Base-by-base conservation (phyloP, 2,888 invertebrate species). In the Malthinus seriepunctatus region DNA sequence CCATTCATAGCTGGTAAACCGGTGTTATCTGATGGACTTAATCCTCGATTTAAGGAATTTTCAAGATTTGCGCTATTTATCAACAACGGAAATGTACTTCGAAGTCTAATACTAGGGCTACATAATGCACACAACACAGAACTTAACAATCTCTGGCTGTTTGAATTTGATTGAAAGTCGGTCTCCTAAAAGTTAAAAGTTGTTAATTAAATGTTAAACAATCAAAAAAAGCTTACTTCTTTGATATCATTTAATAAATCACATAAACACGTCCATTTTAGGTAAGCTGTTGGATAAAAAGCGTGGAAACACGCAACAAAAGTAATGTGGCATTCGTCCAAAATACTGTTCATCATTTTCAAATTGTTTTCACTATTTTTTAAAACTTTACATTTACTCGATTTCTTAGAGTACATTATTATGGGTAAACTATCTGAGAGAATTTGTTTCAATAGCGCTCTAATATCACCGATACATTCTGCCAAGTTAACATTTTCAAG, bases 261-360 rank as follows among this genome's bases (percentile, higher is more conserved):
- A 75, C 95, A 95, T 0, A 97, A 80, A 71, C 93, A 92, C 64
- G 89, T 89, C 96, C 97, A 97, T 76, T 97, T 97, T 50, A 97
- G 81, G 51, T 88, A 89, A 0, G 93, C 91, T 0, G 95, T 96
- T 0, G 97, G 97, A 78, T 95, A 97, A 80, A 98, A 97, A 0
- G 95, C 95, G 77, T 97, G 95, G 73, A 95, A 97, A 73, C 97
- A 95, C 2, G 91, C 84, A 1, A 93, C 90, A 73, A 95, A 93
- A 1, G 96, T 95, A 52, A 88, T 86, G 67, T 96, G 94, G 56
- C 95, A 94, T 76, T 97, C 96, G 51, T 91, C 90, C 52, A 96
- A 79, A 64, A 97, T 90, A 32, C 89, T 85, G 51, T 84, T 83
- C 2, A 87, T 87, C 83, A 90, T 81, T 56, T 85, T 84, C 39